These are phyloP conservation scores for Peromyscus leucopus DNA, from an alignment of 2,113 vertebrate genomes.

Conservation along the genomic window DNA sequence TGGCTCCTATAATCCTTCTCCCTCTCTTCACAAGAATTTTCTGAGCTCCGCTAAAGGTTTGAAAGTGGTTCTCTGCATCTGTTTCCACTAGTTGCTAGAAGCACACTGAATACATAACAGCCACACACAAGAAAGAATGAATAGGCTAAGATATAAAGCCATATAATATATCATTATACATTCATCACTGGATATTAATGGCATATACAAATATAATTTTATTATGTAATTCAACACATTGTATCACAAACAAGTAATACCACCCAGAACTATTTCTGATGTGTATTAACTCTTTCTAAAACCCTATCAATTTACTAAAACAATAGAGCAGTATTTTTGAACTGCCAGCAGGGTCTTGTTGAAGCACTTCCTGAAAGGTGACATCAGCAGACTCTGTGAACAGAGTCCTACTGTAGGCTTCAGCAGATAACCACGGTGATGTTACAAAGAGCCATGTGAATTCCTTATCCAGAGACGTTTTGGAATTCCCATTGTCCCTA, in stretches of 20 bases:
- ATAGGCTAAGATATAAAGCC: neutral
- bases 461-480: neutral
- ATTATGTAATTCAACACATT: neutral
- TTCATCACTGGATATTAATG: neutral
- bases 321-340: conserved; percentile 17
- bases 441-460: neutral
- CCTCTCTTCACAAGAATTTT: neutral
- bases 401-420: neutral
- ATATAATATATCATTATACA: neutral
- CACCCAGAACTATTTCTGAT: neutral
- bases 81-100: too few relatives aligned
- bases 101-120: neutral
- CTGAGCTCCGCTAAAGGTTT: neutral
- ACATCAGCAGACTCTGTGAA: neutral
- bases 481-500: neutral
- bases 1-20: neutral
- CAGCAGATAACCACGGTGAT: neutral
- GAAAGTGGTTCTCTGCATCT: neutral
- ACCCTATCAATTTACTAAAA: neutral
- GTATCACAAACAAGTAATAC: neutral
- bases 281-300: conserved; percentile 1
- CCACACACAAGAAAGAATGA: neutral
- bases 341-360: neutral
- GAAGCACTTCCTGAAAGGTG: neutral
- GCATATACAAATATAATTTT: neutral